Percentiles rank a stretch among this genome's conserved stretches.
Evolutionary conservation across 2,113 vertebrate genomes (phyloP).

Genomic region (Gracilinanus agilis): DNA sequence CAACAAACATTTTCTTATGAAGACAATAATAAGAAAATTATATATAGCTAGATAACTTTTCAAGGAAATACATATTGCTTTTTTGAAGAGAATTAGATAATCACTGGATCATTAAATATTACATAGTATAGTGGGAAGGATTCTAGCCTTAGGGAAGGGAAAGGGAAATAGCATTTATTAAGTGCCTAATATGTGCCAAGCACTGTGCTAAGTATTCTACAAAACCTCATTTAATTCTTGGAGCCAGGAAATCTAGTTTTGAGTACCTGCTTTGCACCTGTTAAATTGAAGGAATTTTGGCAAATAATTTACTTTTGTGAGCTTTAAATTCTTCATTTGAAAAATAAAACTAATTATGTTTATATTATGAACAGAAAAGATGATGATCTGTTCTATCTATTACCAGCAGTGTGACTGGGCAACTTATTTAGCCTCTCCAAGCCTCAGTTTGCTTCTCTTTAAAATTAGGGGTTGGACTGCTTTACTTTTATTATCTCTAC

Average conservation of each 20-base stretch:
- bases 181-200: background rate
- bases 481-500: background rate
- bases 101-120: background rate
- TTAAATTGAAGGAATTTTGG: background rate
- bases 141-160: no score
- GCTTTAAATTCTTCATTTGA: background rate
- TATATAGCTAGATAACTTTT: background rate
- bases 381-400: background rate
- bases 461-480: background rate
- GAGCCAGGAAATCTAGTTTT: background rate
- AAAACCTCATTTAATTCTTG: background rate
- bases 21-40: background rate
- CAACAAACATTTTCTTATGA: background rate
- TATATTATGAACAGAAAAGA: background rate
- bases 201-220: background rate
- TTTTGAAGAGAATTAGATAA: background rate
- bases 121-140: background rate
- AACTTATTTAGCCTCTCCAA: background rate
- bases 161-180: background rate
- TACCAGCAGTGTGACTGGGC: background rate
- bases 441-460: background rate
- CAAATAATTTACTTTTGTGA: background rate
- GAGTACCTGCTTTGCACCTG: background rate
- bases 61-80: background rate
- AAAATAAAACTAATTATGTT: background rate